Evolutionary conservation across 2,888 invertebrate species (phyloP).

Genomic region (Orchesella flavescens): DNA sequence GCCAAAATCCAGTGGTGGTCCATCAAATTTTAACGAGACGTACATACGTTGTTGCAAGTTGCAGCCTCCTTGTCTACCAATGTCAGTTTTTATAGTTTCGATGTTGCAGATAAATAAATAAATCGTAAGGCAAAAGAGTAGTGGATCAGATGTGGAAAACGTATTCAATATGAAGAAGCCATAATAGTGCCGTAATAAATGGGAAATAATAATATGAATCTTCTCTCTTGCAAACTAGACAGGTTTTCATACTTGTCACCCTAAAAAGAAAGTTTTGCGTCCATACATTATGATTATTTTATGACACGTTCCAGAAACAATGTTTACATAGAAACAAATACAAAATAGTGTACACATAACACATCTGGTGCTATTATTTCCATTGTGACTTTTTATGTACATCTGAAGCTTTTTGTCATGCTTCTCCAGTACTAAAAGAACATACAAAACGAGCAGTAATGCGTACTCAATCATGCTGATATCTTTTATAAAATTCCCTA

Average conservation of each 20-base stretch:
- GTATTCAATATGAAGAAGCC: neutral
- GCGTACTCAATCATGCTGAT: constrained; percentile 38
- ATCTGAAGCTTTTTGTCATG: neutral
- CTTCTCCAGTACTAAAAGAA: neutral
- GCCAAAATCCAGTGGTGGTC: constrained; percentile 26
- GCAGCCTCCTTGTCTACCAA: constrained; percentile 31
- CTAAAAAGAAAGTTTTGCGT: constrained; percentile 4
- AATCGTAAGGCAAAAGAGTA: neutral
- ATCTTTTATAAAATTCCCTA: constrained; percentile 20
- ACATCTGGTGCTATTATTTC: constrained; percentile 25
- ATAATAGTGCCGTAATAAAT: neutral
- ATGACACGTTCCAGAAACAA: constrained; percentile 20
- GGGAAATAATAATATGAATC: neutral
- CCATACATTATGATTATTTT: constrained; percentile 22
- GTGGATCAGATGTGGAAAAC: neutral
- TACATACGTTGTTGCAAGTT: too few species aligned
- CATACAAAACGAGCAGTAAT: constrained; percentile 5
- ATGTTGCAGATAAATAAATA: too few species aligned
- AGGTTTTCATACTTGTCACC: constrained; percentile 1
- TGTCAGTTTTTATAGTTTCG: constrained; percentile 11
- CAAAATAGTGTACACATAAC: neutral
- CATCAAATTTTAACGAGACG: constrained; percentile 23
- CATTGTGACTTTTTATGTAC: neutral
- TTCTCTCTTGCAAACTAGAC: neutral
- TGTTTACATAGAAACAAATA: constrained; percentile 20